Conservation (phyloP, 1,140 invertebrate species). For the Drosophila santomea region DNA sequence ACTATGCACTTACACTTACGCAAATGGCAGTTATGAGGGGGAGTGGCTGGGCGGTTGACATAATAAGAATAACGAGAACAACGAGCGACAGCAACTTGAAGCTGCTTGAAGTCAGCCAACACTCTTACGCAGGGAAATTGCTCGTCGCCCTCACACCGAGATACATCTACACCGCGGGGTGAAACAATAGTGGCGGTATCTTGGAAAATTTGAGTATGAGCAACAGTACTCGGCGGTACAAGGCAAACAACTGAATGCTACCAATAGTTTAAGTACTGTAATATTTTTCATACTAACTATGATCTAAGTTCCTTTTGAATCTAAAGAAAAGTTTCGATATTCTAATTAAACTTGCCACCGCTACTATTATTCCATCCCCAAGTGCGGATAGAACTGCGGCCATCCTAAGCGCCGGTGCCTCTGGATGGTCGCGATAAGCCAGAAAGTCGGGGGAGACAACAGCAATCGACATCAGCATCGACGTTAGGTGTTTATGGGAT, state of each 20-base stretch:
- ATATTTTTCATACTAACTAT: too few species aligned
- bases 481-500: slow-evolving; percentile 79
- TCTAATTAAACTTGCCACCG: too few species aligned
- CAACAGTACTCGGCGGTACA: too few species aligned
- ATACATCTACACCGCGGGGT: not conserved
- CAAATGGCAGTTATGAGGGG: slow-evolving; percentile 56
- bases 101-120: slow-evolving; percentile 49
- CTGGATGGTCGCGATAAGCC: slow-evolving; percentile 70
- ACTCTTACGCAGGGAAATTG: slow-evolving; percentile 16
- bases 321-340: too few species aligned
- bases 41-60: slow-evolving; percentile 37
- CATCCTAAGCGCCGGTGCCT: slow-evolving; percentile 31
- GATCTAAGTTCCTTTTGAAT: too few species aligned
- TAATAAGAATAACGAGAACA: slow-evolving; percentile 76
- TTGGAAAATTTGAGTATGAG: not conserved
- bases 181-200: not conserved
- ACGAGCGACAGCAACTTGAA: slow-evolving; percentile 67
- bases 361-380: not conserved
- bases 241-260: too few species aligned
- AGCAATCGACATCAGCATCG: slow-evolving; percentile 61
- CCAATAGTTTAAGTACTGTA: too few species aligned
- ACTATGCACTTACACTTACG: slow-evolving; percentile 42
- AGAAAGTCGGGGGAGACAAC: slow-evolving; percentile 65
- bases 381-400: slow-evolving; percentile 4
- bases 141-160: not conserved